Percentiles rank a stretch among this genome's conserved stretches.
Evolutionary conservation across 1,140 invertebrate genomes (phyloP).

Genomic region (Drosophila baimaii): DNA sequence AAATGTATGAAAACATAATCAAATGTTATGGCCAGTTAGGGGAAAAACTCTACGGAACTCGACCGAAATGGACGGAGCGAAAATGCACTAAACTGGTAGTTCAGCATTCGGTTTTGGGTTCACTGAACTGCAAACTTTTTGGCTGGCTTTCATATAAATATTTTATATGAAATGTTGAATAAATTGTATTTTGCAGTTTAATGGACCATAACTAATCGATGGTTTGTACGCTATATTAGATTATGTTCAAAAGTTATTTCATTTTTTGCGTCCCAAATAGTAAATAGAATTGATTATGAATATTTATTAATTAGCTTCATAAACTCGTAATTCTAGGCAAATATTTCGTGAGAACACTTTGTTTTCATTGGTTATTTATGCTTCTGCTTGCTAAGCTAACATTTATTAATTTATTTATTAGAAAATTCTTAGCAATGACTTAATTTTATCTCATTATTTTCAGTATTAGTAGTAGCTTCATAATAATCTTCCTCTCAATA

Average conservation of each 20-base stretch:
- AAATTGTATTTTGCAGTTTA: constrained; percentile 7
- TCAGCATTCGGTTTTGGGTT: constrained; percentile 20
- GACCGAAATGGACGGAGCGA: background rate
- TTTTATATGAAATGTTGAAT: constrained; percentile 7
- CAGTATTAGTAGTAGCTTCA: too few relatives aligned
- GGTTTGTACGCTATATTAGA: background rate
- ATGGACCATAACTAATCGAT: constrained; percentile 5
- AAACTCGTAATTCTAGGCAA: background rate
- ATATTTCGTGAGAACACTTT: background rate
- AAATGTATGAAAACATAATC: constrained; percentile 65
- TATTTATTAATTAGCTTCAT: background rate
- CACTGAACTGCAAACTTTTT: constrained; percentile 28
- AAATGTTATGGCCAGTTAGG: constrained; percentile 56
- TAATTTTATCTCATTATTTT: background rate
- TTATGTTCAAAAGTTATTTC: background rate
- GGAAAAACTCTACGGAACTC: constrained; percentile 17
- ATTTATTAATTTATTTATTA: background rate
- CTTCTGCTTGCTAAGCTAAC: too few relatives aligned
- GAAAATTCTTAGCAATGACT: background rate
- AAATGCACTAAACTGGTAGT: constrained; percentile 31
- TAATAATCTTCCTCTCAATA: too few relatives aligned
- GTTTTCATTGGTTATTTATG: background rate
- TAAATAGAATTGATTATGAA: background rate
- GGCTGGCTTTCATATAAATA: constrained; percentile 4
- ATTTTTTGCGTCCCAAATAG: background rate